These are phyloP conservation scores for Cephus runcator DNA, from an alignment of 2,888 invertebrate genomes.

Conservation along the genomic window DNA sequence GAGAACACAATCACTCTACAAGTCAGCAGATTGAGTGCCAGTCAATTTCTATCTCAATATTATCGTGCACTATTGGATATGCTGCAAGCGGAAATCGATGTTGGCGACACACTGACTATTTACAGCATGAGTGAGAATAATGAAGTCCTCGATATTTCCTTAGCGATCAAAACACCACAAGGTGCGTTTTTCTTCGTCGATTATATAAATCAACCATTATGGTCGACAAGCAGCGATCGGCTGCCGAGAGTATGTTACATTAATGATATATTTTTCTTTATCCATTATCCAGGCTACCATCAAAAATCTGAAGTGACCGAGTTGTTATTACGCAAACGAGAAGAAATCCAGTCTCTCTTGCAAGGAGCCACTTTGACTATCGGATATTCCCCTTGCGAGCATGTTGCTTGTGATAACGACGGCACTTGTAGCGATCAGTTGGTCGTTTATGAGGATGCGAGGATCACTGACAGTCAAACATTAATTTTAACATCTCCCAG, in stretches of 20 bases:
- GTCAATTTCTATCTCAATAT: constrained; percentile 79
- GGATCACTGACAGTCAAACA: constrained; percentile 83
- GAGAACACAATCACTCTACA: constrained; percentile 84
- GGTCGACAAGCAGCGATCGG: neutral
- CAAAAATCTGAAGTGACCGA: constrained; percentile 74
- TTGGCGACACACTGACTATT: constrained; percentile 74
- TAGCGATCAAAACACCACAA: constrained; percentile 73
- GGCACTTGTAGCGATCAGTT: constrained; percentile 81
- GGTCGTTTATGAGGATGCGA: constrained; percentile 75
- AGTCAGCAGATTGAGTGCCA: constrained; percentile 78
- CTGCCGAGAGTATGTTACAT: neutral
- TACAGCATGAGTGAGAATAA: constrained; percentile 80
- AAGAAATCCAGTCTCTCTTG: constrained; percentile 73
- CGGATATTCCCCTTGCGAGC: constrained; percentile 83
- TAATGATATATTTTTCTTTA: neutral
- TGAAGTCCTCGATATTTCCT: constrained; percentile 75
- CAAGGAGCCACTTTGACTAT: constrained; percentile 72
- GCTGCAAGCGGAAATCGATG: constrained; percentile 74
- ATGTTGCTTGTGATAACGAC: constrained; percentile 80
- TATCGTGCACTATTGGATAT: constrained; percentile 80
- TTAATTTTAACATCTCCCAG: constrained; percentile 86
- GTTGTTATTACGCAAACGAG: constrained; percentile 74
- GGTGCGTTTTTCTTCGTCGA: constrained; percentile 34
- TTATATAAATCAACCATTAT: neutral
- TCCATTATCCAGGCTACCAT: constrained; percentile 68